phyloP scores from a whole-genome alignment of 2,888 invertebrate species.

The Adela reaumurella region DNA sequence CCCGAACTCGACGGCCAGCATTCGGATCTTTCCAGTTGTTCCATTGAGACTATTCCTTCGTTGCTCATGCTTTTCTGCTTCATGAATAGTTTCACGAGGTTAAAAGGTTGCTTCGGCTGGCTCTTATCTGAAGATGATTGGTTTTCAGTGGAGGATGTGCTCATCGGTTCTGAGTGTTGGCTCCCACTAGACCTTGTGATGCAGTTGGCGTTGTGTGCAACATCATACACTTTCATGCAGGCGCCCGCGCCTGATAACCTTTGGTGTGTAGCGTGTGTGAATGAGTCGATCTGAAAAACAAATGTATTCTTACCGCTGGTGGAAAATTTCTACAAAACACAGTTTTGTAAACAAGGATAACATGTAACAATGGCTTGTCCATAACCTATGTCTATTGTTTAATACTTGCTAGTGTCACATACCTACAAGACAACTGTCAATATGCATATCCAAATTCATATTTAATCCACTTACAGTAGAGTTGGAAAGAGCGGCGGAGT shows the following conservation, averaged over 20 bases:
- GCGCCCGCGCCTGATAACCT: constrained; percentile 38
- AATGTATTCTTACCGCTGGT: no score
- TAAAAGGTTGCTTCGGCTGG: constrained; percentile 69
- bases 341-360: no score
- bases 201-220: constrained; percentile 33
- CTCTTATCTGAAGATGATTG: constrained; percentile 47
- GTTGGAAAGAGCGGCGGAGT: constrained; percentile 60
- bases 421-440: no score
- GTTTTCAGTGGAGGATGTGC: constrained; percentile 50
- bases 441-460: no score
- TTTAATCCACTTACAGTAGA: constrained; percentile 68
- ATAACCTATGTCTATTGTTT: no score
- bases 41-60: constrained; percentile 70
- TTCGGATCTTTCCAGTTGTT: constrained; percentile 68
- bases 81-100: constrained; percentile 83
- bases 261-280: constrained; percentile 33
- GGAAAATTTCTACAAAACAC: no score
- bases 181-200: constrained; percentile 31
- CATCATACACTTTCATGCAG: constrained; percentile 50
- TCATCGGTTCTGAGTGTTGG: constrained; percentile 51
- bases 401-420: no score
- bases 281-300: constrained; percentile 46
- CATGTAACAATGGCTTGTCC: no score
- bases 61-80: constrained; percentile 84
- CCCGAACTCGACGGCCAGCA: constrained; percentile 72